Conservation (phyloP, 2,797 vertebrate genomes). For the Diglossa cyanea region DNA sequence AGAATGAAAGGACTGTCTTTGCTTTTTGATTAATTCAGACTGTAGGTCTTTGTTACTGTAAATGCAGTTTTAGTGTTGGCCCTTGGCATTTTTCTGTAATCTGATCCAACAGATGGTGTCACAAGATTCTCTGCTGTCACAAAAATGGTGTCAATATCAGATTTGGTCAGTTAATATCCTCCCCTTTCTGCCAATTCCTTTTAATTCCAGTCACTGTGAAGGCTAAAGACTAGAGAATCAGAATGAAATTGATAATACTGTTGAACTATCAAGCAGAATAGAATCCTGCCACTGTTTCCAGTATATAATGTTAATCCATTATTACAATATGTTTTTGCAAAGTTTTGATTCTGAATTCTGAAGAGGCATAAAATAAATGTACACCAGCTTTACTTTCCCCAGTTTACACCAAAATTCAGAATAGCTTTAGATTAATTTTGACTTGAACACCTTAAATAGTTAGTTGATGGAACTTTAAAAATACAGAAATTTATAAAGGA, state of each 20-base stretch:
- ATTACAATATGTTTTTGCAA: not conserved
- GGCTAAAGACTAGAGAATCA: not conserved
- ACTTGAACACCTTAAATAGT: not conserved
- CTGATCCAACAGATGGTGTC: conserved; percentile 24
- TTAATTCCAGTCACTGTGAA: conserved; percentile 27
- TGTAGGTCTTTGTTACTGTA: conserved; percentile 20
- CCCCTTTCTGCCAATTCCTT: not conserved
- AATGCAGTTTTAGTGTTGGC: conserved; percentile 36
- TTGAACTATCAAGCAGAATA: not conserved
- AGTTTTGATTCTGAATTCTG: not conserved
- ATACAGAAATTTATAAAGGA: not conserved
- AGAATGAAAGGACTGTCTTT: not conserved
- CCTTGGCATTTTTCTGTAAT: conserved; percentile 42
- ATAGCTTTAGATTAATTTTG: not conserved
- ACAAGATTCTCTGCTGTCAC: conserved; percentile 34
- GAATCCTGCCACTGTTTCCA: not conserved
- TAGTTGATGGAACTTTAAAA: not conserved
- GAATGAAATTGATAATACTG: not conserved
- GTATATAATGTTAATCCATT: not conserved
- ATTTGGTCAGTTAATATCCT: conserved; percentile 33
- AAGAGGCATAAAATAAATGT: not conserved
- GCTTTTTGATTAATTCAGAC: conserved; percentile 15
- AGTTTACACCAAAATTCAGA: not conserved
- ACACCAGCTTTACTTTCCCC: not conserved
- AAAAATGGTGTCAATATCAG: conserved; percentile 51